Percentiles rank a stretch among this genome's conserved stretches.
Evolutionary conservation across 2,888 invertebrate genomes (phyloP).

Genomic region (Empis stercorea): DNA sequence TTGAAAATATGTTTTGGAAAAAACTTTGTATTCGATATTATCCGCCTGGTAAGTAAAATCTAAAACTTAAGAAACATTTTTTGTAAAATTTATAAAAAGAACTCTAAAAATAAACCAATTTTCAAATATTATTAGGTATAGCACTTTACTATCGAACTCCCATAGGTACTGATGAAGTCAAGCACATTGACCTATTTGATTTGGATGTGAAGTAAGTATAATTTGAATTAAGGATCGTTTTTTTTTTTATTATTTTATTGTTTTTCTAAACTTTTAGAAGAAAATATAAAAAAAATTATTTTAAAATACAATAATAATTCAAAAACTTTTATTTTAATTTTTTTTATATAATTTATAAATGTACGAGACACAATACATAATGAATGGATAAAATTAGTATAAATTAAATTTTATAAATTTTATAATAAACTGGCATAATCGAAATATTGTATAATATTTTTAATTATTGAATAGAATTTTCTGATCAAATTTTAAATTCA

Average conservation of each 20-base stretch:
- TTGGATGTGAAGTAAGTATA: constrained; percentile 44
- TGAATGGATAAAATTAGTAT: too few relatives aligned
- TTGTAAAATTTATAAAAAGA: constrained; percentile 3
- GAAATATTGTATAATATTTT: too few relatives aligned
- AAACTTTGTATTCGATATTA: constrained; percentile 59
- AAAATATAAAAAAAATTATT: not conserved
- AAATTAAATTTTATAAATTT: too few relatives aligned
- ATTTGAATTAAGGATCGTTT: not conserved
- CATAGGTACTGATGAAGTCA: constrained; percentile 44
- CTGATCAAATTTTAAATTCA: too few relatives aligned
- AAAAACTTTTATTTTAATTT: not conserved
- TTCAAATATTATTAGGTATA: too few relatives aligned
- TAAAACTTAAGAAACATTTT: not conserved
- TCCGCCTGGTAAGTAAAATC: constrained; percentile 45
- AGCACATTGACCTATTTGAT: constrained; percentile 50
- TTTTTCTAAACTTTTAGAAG: not conserved
- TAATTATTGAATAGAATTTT: too few relatives aligned
- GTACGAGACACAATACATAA: too few relatives aligned
- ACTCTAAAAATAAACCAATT: too few relatives aligned
- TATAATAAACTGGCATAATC: too few relatives aligned
- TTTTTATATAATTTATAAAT: too few relatives aligned
- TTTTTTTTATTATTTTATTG: constrained; percentile 7
- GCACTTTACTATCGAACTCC: constrained; percentile 48
- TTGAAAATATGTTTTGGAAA: not conserved
- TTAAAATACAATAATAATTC: not conserved